Evolutionary conservation across 2,113 vertebrate species (phyloP).

Genomic region (Corydoras maculifer): DNA sequence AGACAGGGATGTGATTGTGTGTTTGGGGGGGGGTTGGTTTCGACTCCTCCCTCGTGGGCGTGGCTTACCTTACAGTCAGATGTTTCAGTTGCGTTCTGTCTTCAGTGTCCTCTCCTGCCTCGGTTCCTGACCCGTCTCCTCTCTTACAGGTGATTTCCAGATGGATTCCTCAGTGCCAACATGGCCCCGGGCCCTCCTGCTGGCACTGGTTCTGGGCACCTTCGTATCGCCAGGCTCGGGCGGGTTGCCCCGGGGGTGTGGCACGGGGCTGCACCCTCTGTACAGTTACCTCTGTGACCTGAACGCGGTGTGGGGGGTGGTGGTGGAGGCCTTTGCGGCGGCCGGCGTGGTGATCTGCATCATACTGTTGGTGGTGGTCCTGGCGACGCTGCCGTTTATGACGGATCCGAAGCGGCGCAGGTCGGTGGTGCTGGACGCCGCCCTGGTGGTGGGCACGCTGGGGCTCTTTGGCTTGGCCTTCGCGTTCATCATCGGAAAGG

Average conservation of each 20-base stretch:
- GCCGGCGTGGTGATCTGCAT: slow-evolving; percentile 71
- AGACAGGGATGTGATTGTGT: background rate
- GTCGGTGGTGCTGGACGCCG: slow-evolving; percentile 68
- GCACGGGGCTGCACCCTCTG: slow-evolving; percentile 66
- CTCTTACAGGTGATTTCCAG: slow-evolving; percentile 11
- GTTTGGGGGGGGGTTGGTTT: background rate
- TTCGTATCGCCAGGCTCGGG: slow-evolving; percentile 29
- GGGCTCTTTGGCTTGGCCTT: slow-evolving; percentile 90
- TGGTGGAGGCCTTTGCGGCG: slow-evolving; percentile 77
- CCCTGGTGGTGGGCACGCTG: slow-evolving; percentile 73
- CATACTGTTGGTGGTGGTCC: slow-evolving; percentile 75
- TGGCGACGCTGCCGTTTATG: slow-evolving; percentile 83
- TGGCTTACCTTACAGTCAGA: background rate
- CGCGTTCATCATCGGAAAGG: slow-evolving; percentile 76
- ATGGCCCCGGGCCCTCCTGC: slow-evolving; percentile 11
- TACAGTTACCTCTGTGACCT: slow-evolving; percentile 89
- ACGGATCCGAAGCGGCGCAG: slow-evolving; percentile 66
- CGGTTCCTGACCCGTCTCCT: background rate
- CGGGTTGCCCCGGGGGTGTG: slow-evolving; percentile 67
- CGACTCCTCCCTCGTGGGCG: slow-evolving; percentile 2
- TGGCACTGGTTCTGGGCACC: slow-evolving; percentile 32
- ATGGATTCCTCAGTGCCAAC: slow-evolving; percentile 9
- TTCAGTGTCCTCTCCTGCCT: background rate
- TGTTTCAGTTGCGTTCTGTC: background rate
- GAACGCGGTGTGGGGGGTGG: slow-evolving; percentile 74